These are phyloP conservation scores for Scomber scombrus DNA, from an alignment of 2,113 vertebrate species.

Conservation along the genomic window DNA sequence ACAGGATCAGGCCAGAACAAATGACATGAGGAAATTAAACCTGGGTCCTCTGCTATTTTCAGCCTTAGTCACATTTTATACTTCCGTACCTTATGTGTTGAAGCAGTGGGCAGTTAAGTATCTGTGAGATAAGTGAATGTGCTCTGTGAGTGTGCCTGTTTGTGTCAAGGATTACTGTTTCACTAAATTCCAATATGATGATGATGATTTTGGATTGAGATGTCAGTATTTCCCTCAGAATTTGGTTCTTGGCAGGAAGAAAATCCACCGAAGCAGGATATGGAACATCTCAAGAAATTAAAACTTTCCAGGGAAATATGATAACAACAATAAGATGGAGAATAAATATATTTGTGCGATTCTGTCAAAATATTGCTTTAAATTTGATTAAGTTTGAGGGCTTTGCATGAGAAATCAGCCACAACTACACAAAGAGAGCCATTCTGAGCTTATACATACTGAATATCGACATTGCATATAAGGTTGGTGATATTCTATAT, in stretches of 20 bases:
- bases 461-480: too few relatives aligned
- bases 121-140: slow-evolving; percentile 25
- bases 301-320: neutral
- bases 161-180: slow-evolving; percentile 20
- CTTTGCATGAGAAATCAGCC: neutral
- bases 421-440: neutral
- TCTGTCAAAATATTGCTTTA: neutral
- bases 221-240: neutral
- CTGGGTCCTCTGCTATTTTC: slow-evolving; percentile 62
- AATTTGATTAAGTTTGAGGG: neutral
- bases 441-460: neutral
- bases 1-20: slow-evolving; percentile 68
- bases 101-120: slow-evolving; percentile 12
- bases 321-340: neutral
- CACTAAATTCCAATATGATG: slow-evolving; percentile 19
- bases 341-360: neutral
- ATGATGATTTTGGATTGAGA: slow-evolving; percentile 22
- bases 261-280: slow-evolving; percentile 13
- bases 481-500: too few relatives aligned
- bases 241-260: slow-evolving; percentile 23
- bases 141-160: neutral
- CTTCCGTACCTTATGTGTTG: slow-evolving; percentile 43
- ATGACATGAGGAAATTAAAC: slow-evolving; percentile 78
- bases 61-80: slow-evolving; percentile 63
- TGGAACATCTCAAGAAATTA: neutral